Evolutionary conservation across 2,113 vertebrate species (phyloP).

Genomic region (Ailurus styani): DNA sequence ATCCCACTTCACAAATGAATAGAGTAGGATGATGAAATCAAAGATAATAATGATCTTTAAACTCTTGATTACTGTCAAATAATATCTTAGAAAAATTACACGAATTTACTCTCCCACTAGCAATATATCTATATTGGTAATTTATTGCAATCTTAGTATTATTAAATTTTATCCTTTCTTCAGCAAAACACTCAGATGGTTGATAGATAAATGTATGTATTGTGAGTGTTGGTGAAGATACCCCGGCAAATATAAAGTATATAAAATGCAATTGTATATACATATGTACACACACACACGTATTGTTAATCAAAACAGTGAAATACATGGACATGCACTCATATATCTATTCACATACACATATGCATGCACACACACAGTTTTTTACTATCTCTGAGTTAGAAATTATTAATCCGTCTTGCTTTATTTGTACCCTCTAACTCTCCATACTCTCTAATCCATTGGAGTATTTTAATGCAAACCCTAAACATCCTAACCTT

Average conservation of each 20-base stretch:
- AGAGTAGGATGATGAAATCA: not conserved
- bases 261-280: not conserved
- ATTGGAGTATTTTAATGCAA: not conserved
- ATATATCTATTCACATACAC: not conserved
- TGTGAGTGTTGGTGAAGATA: not conserved
- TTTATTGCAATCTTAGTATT: not conserved
- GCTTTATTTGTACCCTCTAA: not conserved
- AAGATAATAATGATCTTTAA: slow-evolving; percentile 17
- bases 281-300: not conserved
- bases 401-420: not conserved
- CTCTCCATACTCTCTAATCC: not conserved
- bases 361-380: not conserved
- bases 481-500: not conserved
- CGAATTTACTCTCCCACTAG: not conserved
- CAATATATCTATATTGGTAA: not conserved
- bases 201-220: not conserved
- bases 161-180: not conserved
- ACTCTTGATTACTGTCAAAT: slow-evolving; percentile 18
- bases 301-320: not conserved
- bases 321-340: not conserved
- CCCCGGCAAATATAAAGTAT: not conserved
- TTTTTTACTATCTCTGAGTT: not conserved
- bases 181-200: not conserved
- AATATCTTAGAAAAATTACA: not conserved
- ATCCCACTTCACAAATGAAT: slow-evolving; percentile 34